These are phyloP conservation scores for Tetramorium bicarinatum DNA, from an alignment of 2,888 invertebrate species.

Conservation along the genomic window DNA sequence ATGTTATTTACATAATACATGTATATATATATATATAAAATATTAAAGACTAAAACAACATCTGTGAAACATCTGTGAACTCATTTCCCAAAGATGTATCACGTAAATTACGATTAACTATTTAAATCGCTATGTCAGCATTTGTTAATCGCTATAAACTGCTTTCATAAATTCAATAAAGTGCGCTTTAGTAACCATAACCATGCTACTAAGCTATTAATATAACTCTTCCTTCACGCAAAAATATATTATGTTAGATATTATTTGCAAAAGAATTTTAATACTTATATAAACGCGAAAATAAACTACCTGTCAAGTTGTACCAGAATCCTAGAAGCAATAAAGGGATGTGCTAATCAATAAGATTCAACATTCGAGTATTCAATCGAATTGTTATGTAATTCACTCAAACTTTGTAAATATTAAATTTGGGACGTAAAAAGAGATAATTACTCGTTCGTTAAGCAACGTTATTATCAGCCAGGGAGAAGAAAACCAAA, in stretches of 20 bases:
- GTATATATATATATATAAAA: neutral
- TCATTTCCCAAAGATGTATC: conserved; percentile 19
- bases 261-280: conserved; percentile 52
- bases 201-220: conserved; percentile 35
- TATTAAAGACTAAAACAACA: conserved; percentile 25
- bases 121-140: conserved; percentile 25
- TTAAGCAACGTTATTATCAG: conserved; percentile 37
- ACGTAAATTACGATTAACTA: conserved; percentile 25
- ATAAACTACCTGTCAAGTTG: conserved; percentile 81
- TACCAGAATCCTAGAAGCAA: conserved; percentile 83
- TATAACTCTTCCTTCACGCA: conserved; percentile 17
- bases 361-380: conserved; percentile 50
- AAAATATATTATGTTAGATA: conserved; percentile 55
- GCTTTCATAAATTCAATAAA: conserved; percentile 14
- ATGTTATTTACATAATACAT: neutral
- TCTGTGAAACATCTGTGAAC: conserved; percentile 5
- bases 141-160: conserved; percentile 29
- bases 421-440: conserved; percentile 5
- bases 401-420: conserved; percentile 29
- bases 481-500: conserved; percentile 4
- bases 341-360: conserved; percentile 75
- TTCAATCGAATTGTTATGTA: conserved; percentile 28
- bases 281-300: conserved; percentile 42
- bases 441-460: conserved; percentile 27
- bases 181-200: conserved; percentile 44